These are phyloP conservation scores for Sebastes goodei DNA, from an alignment of 2,797 vertebrate species.

Conservation along the genomic window DNA sequence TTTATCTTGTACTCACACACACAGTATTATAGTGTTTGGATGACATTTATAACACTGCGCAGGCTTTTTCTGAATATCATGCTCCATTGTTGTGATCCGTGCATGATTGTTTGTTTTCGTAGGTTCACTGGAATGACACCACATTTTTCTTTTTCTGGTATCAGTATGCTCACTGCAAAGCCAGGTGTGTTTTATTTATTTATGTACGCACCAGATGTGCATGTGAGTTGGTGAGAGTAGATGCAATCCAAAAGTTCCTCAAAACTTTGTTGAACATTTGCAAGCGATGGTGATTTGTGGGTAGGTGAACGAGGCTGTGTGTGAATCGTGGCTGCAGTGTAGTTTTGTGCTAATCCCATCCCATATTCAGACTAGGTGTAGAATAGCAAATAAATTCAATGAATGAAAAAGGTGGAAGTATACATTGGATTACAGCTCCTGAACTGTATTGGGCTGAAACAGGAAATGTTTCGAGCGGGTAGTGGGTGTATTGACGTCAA, in stretches of 20 bases:
- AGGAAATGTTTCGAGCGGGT: neutral
- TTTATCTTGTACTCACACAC: neutral
- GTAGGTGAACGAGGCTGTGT: neutral
- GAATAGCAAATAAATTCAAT: neutral
- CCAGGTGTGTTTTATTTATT: neutral
- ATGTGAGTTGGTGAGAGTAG: neutral
- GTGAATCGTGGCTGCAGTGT: neutral
- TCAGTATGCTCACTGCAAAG: neutral
- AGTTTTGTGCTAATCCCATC: neutral
- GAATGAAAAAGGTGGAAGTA: neutral
- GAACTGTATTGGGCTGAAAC: neutral
- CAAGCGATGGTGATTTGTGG: neutral
- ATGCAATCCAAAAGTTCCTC: neutral
- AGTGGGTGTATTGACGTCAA: neutral
- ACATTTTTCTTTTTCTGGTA: neutral
- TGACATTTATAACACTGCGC: neutral
- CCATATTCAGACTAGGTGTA: neutral
- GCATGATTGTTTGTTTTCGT: no score
- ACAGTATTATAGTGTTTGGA: neutral
- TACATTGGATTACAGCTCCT: neutral
- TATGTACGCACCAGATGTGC: neutral
- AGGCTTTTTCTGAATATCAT: conserved; percentile 5
- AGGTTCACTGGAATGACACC: neutral
- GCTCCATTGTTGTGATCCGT: neutral
- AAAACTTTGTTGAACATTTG: neutral